A percentile compares a stretch with the other conserved stretches of the same genome.
Evolutionary conservation across 1,140 invertebrate genomes (phyloP).

Genomic region (Nymphalis io): DNA sequence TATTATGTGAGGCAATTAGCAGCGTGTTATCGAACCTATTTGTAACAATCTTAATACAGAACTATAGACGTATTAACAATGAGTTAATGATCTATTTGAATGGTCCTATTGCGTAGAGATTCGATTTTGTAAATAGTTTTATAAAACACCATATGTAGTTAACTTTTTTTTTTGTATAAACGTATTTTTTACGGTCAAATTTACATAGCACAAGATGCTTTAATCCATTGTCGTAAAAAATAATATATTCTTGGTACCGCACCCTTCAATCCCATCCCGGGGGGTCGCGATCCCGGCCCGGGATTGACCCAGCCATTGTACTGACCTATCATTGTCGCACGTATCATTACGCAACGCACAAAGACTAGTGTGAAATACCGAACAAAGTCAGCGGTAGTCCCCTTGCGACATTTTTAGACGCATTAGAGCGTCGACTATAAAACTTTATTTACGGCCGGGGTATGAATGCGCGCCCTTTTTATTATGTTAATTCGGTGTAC

Average conservation of each 20-base stretch:
- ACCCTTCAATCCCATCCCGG: constrained; percentile 18
- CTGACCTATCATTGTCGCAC: constrained; percentile 15
- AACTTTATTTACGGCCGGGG: constrained; percentile 66
- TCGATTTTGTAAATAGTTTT: too few relatives aligned
- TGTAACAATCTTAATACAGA: not conserved
- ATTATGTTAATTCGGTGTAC: constrained; percentile 64
- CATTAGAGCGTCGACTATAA: constrained; percentile 66
- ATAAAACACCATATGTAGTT: too few relatives aligned
- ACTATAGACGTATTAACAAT: too few relatives aligned
- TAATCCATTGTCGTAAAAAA: constrained; percentile 29
- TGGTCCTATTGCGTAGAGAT: not conserved
- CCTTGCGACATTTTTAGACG: constrained; percentile 52
- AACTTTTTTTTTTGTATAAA: too few relatives aligned
- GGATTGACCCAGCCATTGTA: constrained; percentile 27
- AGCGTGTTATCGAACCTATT: not conserved
- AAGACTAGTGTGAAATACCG: constrained; percentile 35
- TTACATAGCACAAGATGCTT: constrained; percentile 21
- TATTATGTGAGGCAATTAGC: not conserved
- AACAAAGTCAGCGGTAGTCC: constrained; percentile 17
- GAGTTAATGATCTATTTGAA: not conserved
- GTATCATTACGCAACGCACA: constrained; percentile 26
- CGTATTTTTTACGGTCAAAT: not conserved
- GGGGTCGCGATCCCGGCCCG: constrained; percentile 15
- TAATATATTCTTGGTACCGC: constrained; percentile 24
- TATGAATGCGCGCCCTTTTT: constrained; percentile 64